phyloP scores from a whole-genome alignment of 2,797 vertebrate species.

The Melanotaenia parkinsoni region DNA sequence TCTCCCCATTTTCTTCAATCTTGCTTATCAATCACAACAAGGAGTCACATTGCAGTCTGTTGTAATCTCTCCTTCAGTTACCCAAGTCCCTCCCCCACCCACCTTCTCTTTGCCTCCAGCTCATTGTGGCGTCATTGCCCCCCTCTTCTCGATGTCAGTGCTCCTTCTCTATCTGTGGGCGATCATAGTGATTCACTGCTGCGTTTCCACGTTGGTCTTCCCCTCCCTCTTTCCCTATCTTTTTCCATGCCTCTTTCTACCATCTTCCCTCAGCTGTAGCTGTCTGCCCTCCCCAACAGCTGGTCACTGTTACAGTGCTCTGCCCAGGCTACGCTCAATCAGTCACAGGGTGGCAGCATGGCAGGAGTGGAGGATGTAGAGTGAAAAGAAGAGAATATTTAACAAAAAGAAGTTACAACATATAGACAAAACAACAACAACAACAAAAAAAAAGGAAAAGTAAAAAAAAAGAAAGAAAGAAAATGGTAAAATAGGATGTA shows the following conservation, averaged over 20 bases:
- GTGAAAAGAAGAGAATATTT: slow-evolving; percentile 21
- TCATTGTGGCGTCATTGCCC: slow-evolving; percentile 35
- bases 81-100: neutral
- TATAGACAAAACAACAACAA: neutral
- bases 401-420: slow-evolving; percentile 37
- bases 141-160: slow-evolving; percentile 30
- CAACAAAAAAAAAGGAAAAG: neutral
- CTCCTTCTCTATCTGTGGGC: slow-evolving; percentile 36
- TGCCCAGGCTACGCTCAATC: slow-evolving; percentile 61
- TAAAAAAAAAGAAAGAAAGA: neutral
- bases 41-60: slow-evolving; percentile 53
- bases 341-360: slow-evolving; percentile 59
- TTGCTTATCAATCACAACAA: slow-evolving; percentile 40
- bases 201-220: slow-evolving; percentile 36
- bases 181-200: slow-evolving; percentile 49
- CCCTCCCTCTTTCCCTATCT: slow-evolving; percentile 7
- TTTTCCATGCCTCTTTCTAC: slow-evolving; percentile 37
- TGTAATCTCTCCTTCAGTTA: slow-evolving; percentile 35
- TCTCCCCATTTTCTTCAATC: slow-evolving; percentile 8
- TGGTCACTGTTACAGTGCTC: slow-evolving; percentile 63
- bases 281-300: slow-evolving; percentile 59
- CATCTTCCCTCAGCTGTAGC: slow-evolving; percentile 42
- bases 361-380: slow-evolving; percentile 35
- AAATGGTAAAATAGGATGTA: slow-evolving; percentile 5
- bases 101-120: slow-evolving; percentile 21